A percentile compares a stretch with the other conserved stretches of the same genome.
Evolutionary conservation across 2,113 vertebrate genomes (phyloP).

Genomic region (Lepus americanus): DNA sequence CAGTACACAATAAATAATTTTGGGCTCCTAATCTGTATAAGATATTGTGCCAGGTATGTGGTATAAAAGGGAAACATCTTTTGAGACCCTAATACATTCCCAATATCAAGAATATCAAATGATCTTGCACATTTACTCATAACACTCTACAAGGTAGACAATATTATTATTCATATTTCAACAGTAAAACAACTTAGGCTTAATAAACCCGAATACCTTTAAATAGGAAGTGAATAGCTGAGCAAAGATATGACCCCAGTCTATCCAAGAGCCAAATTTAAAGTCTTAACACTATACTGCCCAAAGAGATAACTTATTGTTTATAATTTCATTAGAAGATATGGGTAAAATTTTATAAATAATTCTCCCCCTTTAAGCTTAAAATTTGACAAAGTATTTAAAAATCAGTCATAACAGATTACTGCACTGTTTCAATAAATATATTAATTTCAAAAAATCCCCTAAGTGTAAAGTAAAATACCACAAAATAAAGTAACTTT

Average conservation of each 20-base stretch:
- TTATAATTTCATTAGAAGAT: conserved; percentile 5
- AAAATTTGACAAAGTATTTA: conserved; percentile 15
- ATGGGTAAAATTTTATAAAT: not conserved
- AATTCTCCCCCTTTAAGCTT: not conserved
- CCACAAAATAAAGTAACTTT: not conserved
- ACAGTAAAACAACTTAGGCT: not conserved
- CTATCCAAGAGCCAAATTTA: not conserved
- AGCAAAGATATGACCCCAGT: not conserved
- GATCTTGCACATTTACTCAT: not conserved
- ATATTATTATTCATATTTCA: not conserved
- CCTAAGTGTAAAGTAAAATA: conserved; percentile 36
- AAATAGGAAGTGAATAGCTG: not conserved
- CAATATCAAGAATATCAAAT: not conserved
- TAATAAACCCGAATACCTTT: not conserved
- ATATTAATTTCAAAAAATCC: not conserved
- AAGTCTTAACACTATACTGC: not conserved
- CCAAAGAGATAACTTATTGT: not conserved
- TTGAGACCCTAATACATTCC: not conserved
- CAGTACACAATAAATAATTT: conserved; percentile 20
- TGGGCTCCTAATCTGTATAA: not conserved
- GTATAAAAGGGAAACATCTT: not conserved
- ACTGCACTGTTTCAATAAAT: not conserved
- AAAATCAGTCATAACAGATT: no score
- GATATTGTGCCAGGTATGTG: not conserved
- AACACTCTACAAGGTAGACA: not conserved